Conservation (phyloP, 2,888 invertebrate species). For the Chrysina gloriosa region DNA sequence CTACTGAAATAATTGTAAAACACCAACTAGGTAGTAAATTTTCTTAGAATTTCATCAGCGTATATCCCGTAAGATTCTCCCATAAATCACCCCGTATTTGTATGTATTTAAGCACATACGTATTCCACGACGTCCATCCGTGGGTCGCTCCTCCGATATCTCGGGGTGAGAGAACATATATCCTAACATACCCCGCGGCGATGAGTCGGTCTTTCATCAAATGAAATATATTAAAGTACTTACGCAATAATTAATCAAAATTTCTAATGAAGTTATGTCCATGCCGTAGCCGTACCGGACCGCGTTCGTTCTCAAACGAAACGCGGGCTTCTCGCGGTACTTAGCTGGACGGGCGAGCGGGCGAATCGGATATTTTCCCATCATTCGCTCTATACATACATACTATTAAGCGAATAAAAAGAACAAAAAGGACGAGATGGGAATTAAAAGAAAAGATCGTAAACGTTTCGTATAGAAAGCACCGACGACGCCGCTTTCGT, state of each 20-base stretch:
- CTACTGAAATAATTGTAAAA: too few species aligned
- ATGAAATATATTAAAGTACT: slow-evolving; percentile 37
- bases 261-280: slow-evolving; percentile 34
- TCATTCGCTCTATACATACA: neutral
- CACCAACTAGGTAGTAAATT: too few species aligned
- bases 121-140: too few species aligned
- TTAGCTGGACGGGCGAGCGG: neutral
- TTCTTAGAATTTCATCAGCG: too few species aligned
- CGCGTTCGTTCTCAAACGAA: too few species aligned
- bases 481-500: too few species aligned
- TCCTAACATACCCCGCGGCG: slow-evolving; percentile 28
- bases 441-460: neutral
- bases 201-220: slow-evolving; percentile 36
- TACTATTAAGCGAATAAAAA: neutral
- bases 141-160: too few species aligned
- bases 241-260: slow-evolving; percentile 37
- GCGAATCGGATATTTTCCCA: neutral
- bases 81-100: too few species aligned
- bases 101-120: neutral
- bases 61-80: too few species aligned
- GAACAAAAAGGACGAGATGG: neutral
- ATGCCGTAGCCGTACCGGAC: too few species aligned
- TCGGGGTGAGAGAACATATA: slow-evolving; percentile 35
- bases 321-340: slow-evolving; percentile 1
- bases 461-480: neutral